Evolutionary conservation across 2,113 vertebrate genomes (phyloP).

Genomic region (Bos javanicus): DNA sequence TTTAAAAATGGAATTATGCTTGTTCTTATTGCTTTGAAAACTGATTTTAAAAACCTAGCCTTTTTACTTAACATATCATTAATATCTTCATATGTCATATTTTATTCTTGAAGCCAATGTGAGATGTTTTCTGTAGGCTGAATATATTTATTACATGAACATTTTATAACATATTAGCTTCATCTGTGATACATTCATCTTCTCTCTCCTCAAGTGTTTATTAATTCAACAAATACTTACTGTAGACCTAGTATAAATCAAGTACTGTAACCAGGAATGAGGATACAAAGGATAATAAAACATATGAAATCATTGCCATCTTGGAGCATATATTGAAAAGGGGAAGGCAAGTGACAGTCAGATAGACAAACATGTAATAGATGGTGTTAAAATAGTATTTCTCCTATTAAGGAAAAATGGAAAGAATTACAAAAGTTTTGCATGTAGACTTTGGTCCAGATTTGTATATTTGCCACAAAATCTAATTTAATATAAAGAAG

Average conservation of each 20-base stretch:
- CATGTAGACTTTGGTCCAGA: background rate
- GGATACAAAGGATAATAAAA: background rate
- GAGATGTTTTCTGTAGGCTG: background rate
- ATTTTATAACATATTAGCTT: background rate
- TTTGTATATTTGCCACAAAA: background rate
- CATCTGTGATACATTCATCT: background rate
- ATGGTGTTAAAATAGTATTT: background rate
- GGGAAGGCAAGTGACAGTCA: background rate
- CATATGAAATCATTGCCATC: background rate
- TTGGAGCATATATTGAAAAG: background rate
- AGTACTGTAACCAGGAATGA: background rate
- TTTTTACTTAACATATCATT: background rate
- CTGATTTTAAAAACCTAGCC: background rate
- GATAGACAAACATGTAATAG: background rate
- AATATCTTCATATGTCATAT: background rate
- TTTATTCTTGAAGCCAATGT: background rate
- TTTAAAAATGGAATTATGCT: background rate
- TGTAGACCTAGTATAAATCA: background rate
- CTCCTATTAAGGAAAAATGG: background rate
- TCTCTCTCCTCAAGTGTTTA: background rate
- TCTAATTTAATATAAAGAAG: background rate
- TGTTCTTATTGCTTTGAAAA: background rate
- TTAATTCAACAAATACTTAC: background rate
- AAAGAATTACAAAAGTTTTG: background rate
- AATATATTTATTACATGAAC: background rate